phyloP scores from a whole-genome alignment of 2,797 vertebrate species.

The Cacajao melanocephalus region DNA sequence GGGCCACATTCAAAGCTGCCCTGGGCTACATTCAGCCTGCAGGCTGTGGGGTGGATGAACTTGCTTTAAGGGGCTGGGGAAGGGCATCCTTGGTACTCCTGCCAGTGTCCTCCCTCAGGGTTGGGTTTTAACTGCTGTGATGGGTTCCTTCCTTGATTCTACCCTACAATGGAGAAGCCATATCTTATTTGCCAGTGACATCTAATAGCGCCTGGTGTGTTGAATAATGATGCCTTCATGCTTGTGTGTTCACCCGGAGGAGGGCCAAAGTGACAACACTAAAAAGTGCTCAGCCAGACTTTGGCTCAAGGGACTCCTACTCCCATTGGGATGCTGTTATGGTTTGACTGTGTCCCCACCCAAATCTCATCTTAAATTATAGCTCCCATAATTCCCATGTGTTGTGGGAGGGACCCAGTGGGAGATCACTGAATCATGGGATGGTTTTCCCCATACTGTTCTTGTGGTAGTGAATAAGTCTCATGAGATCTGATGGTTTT shows the following conservation, averaged over 20 bases:
- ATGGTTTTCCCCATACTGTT: not conserved
- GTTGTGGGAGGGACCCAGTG: not conserved
- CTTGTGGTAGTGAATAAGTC: not conserved
- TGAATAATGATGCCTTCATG: not conserved
- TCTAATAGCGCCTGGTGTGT: not conserved
- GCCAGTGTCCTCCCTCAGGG: not conserved
- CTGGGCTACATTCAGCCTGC: too few relatives aligned
- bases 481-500: not conserved
- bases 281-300: not conserved
- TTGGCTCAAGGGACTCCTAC: not conserved
- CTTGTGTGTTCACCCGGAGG: not conserved
- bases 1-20: too few relatives aligned
- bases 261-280: too few relatives aligned
- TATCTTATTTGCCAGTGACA: not conserved
- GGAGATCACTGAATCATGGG: not conserved
- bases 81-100: not conserved
- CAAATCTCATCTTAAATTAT: not conserved
- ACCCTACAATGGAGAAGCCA: not conserved
- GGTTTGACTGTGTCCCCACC: not conserved
- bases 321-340: not conserved
- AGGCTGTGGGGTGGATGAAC: too few relatives aligned
- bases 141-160: not conserved
- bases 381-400: not conserved
- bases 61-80: not conserved
- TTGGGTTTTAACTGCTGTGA: not conserved